Evolutionary conservation across 2,113 vertebrate genomes (phyloP).

Genomic region (Synchiropus splendidus): DNA sequence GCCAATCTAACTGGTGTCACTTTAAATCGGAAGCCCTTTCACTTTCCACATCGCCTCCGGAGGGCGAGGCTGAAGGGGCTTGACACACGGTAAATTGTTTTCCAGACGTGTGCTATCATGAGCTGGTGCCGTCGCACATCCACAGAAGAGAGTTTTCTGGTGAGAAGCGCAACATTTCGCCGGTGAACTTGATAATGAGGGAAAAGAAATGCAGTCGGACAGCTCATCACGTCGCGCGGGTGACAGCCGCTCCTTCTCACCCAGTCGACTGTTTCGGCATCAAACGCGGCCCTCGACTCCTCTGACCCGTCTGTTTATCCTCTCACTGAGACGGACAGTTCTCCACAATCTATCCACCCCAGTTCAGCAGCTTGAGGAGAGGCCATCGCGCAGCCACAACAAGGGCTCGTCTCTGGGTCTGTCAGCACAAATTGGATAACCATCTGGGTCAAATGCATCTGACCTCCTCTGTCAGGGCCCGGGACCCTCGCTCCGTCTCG

Average conservation of each 20-base stretch:
- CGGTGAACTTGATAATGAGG: slow-evolving; percentile 49
- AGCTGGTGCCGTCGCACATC: no score
- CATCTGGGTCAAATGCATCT: slow-evolving; percentile 55
- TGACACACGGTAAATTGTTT: slow-evolving; percentile 50
- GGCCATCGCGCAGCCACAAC: slow-evolving; percentile 15
- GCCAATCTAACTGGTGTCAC: no score
- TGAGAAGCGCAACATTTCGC: slow-evolving; percentile 25
- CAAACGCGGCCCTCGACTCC: slow-evolving; percentile 35
- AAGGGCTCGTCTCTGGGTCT: slow-evolving; percentile 14
- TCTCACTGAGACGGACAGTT: slow-evolving; percentile 40
- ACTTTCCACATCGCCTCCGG: no score
- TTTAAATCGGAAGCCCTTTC: no score
- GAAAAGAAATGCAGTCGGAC: slow-evolving; percentile 45
- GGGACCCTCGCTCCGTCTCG: slow-evolving; percentile 36
- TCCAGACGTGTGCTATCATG: slow-evolving; percentile 21
- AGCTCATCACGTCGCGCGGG: slow-evolving; percentile 40
- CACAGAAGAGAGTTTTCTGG: slow-evolving; percentile 17
- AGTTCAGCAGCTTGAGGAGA: slow-evolving; percentile 21
- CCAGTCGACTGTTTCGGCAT: slow-evolving; percentile 31
- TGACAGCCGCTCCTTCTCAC: slow-evolving; percentile 32
- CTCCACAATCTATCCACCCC: slow-evolving; percentile 49
- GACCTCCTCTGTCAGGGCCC: slow-evolving; percentile 40
- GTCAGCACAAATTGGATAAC: slow-evolving; percentile 47
- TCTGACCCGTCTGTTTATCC: slow-evolving; percentile 23
- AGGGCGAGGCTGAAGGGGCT: not conserved